A percentile compares a stretch with the other conserved stretches of the same genome.
phyloP scores from a whole-genome alignment of 2,113 vertebrate genomes.

The Percopsis transmontana region DNA sequence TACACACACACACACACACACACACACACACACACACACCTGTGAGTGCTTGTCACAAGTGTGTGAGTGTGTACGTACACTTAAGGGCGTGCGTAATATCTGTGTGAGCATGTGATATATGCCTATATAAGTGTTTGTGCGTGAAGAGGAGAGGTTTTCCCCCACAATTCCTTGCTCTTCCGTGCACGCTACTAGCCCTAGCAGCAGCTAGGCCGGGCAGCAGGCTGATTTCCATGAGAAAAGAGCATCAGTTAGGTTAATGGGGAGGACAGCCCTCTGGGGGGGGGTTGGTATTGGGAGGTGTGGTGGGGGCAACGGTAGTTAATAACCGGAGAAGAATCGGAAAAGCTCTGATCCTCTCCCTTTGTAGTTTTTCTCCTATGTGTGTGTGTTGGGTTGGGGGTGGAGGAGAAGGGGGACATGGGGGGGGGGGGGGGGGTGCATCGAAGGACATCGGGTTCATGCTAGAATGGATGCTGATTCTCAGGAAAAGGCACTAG shows the following conservation, averaged over 20 bases:
- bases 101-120: constrained; percentile 9
- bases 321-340: constrained; percentile 78
- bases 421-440: constrained; percentile 27
- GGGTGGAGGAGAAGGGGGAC: constrained; percentile 15
- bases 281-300: constrained; percentile 29
- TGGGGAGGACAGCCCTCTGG: constrained; percentile 73
- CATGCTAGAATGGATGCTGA: constrained; percentile 59
- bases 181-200: constrained; percentile 41
- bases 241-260: constrained; percentile 81
- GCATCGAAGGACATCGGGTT: constrained; percentile 58
- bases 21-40: not conserved
- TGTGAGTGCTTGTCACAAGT: constrained; percentile 30
- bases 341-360: constrained; percentile 74
- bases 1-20: constrained; percentile 12
- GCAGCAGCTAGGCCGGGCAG: constrained; percentile 47
- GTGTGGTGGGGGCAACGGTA: constrained; percentile 65
- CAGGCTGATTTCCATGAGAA: constrained; percentile 84
- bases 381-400: constrained; percentile 40
- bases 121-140: constrained; percentile 2
- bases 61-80: constrained; percentile 8
- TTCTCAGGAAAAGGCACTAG: constrained; percentile 12
- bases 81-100: constrained; percentile 18
- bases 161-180: constrained; percentile 74
- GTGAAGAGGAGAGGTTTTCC: constrained; percentile 56
- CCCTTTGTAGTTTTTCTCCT: constrained; percentile 71